Base-by-base conservation (phyloP, 2,113 vertebrate genomes). In the Cephalopholis sonnerati region DNA sequence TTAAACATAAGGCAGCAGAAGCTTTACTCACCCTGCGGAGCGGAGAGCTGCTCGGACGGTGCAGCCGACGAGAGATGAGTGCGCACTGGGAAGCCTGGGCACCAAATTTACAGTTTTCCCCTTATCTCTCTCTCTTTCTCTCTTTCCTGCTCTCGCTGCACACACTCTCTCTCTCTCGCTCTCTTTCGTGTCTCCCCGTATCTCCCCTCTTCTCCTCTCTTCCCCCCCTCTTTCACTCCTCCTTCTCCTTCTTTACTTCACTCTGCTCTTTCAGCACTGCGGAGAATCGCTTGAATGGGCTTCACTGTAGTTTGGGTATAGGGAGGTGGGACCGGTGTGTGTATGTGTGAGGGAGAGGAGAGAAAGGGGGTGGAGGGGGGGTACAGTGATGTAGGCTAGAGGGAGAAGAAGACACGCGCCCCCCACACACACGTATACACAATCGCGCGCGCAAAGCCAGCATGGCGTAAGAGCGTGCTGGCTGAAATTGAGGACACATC, bases 181-280 rank as follows among this genome's bases (percentile, higher is more conserved):
- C 22, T 72, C 24, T 44, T 15, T 69, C 54, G 71, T 71, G 77
- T 79, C 66, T 66, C 69, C 69, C 77, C 55, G 59, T 79, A 57
- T 71, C 74, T 78, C 76, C 78, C 76, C 81, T 63, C 62, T 59
- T 62, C 83, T 61, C 62, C 70, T 73, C 64, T 79, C 75, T 75
- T 66, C 86, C 71, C 79, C 36, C 73, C 58, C 76, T 76, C 71
- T n/a, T 27, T 68, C 73, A 59, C 67, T 88, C 74, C 79, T 85
- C 50, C 68, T 65, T 7, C 74, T 77, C 77, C 83, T 77, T 75
- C 89, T 86, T 84, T 57, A 82, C 91, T 87, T 82, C 89, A 48
- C 88, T 84, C 87, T 69, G 88, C 89, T 90, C 81, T 83, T 89
- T 89, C 91, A 91, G 94, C 93, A 95, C 91, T 95, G 95, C 95